phyloP scores from a whole-genome alignment of 2,113 vertebrate species.

The Himantopus leucocephalus region DNA sequence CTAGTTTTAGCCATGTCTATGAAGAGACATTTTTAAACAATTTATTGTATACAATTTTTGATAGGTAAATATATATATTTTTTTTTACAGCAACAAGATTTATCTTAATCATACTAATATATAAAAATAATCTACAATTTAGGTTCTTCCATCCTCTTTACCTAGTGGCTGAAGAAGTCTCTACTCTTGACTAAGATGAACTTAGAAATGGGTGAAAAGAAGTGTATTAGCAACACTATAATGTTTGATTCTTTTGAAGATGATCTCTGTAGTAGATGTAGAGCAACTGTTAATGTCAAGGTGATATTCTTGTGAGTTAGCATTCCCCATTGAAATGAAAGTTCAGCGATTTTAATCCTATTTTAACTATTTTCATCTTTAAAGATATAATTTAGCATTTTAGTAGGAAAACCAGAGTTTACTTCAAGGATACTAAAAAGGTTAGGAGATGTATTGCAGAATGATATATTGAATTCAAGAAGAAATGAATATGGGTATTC shows the following conservation, averaged over 20 bases:
- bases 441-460: neutral
- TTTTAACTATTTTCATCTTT: neutral
- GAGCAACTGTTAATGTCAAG: neutral
- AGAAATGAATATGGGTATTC: neutral
- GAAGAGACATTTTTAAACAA: slow-evolving; percentile 89
- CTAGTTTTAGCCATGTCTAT: slow-evolving; percentile 87
- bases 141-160: neutral
- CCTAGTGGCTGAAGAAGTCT: neutral
- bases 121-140: neutral
- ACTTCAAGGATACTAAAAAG: neutral
- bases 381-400: neutral
- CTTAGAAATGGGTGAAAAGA: neutral
- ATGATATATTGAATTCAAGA: neutral
- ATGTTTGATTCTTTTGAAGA: neutral
- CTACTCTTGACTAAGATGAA: neutral
- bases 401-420: neutral
- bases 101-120: neutral
- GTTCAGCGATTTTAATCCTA: neutral
- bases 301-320: neutral
- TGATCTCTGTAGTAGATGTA: neutral
- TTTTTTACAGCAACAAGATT: neutral
- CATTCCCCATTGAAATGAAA: rapidly evolving
- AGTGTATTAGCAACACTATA: neutral
- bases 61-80: slow-evolving; percentile 76
- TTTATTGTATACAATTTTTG: slow-evolving; percentile 86